These are phyloP conservation scores for Lepisosteus oculatus DNA, from an alignment of 2,113 vertebrate species.

Conservation along the genomic window DNA sequence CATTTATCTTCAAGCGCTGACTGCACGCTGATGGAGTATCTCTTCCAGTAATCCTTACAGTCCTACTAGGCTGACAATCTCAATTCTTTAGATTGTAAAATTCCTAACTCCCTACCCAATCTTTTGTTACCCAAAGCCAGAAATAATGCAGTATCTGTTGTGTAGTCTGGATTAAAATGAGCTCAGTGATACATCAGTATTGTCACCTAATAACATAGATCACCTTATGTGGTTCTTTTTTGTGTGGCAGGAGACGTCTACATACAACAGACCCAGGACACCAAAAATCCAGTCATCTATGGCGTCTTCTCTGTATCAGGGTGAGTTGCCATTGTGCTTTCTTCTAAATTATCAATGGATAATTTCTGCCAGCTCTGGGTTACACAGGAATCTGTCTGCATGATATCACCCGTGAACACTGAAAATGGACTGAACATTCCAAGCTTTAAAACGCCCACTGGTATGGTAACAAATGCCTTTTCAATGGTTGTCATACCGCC, in stretches of 20 bases:
- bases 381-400: too few relatives aligned
- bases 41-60: neutral
- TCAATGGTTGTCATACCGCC: too few relatives aligned
- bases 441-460: too few relatives aligned
- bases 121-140: neutral
- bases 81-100: neutral
- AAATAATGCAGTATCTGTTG: too few relatives aligned
- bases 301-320: slow-evolving; percentile 93
- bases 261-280: slow-evolving; percentile 94
- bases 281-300: slow-evolving; percentile 94
- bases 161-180: too few relatives aligned
- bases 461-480: too few relatives aligned
- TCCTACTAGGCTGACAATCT: neutral
- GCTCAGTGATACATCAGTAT: too few relatives aligned
- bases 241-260: slow-evolving; percentile 86
- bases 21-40: neutral
- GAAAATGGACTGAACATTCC: too few relatives aligned
- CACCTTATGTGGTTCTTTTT: slow-evolving; percentile 29
- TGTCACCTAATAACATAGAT: too few relatives aligned
- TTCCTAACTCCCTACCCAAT: neutral
- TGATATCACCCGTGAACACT: too few relatives aligned
- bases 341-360: neutral
- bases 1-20: neutral
- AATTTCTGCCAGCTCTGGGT: too few relatives aligned
- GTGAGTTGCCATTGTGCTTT: slow-evolving; percentile 60